Conservation (phyloP, 2,113 vertebrate genomes). For the Rhabdornis inornatus region DNA sequence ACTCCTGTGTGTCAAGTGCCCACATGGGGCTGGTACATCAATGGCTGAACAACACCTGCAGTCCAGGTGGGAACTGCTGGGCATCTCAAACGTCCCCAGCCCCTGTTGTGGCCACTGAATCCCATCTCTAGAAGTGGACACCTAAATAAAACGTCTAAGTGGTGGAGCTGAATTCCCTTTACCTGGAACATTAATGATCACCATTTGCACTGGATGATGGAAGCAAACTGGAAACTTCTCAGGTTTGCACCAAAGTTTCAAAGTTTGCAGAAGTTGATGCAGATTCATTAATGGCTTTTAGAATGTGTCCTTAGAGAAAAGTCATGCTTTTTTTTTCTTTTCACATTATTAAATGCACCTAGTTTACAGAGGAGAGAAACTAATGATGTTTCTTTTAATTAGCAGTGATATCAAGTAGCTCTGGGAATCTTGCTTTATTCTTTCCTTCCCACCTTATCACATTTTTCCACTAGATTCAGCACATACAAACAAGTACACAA, state of each 20-base stretch:
- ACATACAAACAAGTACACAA: neutral
- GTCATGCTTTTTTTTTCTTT: neutral
- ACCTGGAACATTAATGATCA: rapidly evolving
- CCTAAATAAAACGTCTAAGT: neutral
- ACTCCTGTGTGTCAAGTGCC: neutral
- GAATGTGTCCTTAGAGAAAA: neutral
- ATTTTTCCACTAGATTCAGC: neutral
- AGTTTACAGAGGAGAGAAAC: neutral
- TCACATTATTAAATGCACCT: neutral
- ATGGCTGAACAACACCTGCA: neutral
- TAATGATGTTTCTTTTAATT: neutral
- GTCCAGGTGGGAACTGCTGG: neutral
- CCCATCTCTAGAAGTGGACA: neutral
- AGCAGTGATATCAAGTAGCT: neutral
- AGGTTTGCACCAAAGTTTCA: neutral
- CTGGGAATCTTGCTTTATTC: neutral
- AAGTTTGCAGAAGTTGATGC: neutral
- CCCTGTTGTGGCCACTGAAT: neutral
- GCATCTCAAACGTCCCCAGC: neutral
- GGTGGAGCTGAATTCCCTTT: neutral
- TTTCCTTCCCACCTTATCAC: neutral
- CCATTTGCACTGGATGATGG: neutral
- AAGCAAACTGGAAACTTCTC: neutral
- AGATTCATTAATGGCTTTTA: neutral
- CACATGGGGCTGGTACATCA: neutral